phyloP scores from a whole-genome alignment of 2,797 vertebrate genomes.

The Thalassophryne amazonica region DNA sequence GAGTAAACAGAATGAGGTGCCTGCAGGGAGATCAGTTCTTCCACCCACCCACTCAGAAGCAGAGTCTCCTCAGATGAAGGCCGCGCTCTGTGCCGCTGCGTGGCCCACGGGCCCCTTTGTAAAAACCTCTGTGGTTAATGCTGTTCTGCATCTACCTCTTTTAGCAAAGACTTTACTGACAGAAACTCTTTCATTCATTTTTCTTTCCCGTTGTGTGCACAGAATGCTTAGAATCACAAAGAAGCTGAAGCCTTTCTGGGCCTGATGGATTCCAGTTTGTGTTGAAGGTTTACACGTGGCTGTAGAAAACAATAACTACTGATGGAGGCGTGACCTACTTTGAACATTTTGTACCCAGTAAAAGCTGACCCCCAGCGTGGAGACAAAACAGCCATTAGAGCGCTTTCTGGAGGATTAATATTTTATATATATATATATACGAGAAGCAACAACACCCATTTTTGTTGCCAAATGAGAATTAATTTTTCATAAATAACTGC shows the following conservation, averaged over 20 bases:
- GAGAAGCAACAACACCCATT: slow-evolving; percentile 3
- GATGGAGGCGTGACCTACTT: slow-evolving; percentile 65
- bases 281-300: not conserved
- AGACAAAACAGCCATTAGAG: slow-evolving; percentile 38
- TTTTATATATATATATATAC: not conserved
- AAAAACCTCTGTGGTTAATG: not conserved
- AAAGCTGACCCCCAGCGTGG: slow-evolving; percentile 35
- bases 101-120: not conserved
- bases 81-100: not conserved
- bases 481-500: slow-evolving; percentile 38
- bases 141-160: not conserved
- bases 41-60: slow-evolving; percentile 32
- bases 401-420: slow-evolving; percentile 37
- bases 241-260: not conserved
- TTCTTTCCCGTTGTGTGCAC: not conserved
- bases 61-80: slow-evolving; percentile 7
- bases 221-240: not conserved
- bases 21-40: slow-evolving; percentile 12
- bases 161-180: not conserved
- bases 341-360: slow-evolving; percentile 29
- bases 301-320: not conserved
- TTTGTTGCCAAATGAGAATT: slow-evolving; percentile 27
- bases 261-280: not conserved
- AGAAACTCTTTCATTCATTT: not conserved
- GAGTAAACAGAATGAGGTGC: slow-evolving; percentile 51